Evolutionary conservation across 2,888 invertebrate species (phyloP), one percentile per base, ranked within the genome.

Genomic region (Cataglyphis altisquamis): DNA sequence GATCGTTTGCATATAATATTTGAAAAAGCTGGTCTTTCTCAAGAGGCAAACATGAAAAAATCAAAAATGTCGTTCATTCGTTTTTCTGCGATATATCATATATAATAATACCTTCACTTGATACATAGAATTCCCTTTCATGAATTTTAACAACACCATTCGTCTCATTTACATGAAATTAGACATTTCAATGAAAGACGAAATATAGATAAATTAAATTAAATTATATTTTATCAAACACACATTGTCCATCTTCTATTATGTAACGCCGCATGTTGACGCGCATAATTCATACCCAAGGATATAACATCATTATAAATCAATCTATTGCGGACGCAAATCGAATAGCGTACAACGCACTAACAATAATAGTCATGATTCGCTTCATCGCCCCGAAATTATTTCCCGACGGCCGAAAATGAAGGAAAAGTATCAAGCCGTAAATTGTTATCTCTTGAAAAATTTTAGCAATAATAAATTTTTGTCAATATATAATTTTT

Each of bases 241-340:
- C 39, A 68, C 21, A 36, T 12, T 29, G 21, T 78, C 32, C 52
- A 48, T 8, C 55, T 29, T 77, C 55, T 39, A 12, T 36, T 60
- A 45, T 29, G 18, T 45, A 60, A 72, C 32, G 21, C 8, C n/a
- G 70, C 60, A 21, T 32, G 18, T 60, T 73, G 45, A 73, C 18
- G 57, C 41, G n/a, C 70, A 68, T 57, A 70, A 78, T 73, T 80
- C 45, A 45, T 25, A 25, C 12, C 60, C 78, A 18, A 45, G 60
- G 25, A 6, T 25, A 29, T 78, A 72, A 72, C 12, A 60, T 72
- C 78, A 80, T 80, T 80, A 80, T 80, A 80, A 78, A 78, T 78
- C 78, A 78, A 78, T 78, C 45, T 12, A 8, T 25, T 73, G 45
- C 18, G 60, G 39, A 62, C 29, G 25, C 73, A 60, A 25, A 60